Base-by-base conservation (phyloP, 2,888 invertebrate species). In the Tipula vernalis region DNA sequence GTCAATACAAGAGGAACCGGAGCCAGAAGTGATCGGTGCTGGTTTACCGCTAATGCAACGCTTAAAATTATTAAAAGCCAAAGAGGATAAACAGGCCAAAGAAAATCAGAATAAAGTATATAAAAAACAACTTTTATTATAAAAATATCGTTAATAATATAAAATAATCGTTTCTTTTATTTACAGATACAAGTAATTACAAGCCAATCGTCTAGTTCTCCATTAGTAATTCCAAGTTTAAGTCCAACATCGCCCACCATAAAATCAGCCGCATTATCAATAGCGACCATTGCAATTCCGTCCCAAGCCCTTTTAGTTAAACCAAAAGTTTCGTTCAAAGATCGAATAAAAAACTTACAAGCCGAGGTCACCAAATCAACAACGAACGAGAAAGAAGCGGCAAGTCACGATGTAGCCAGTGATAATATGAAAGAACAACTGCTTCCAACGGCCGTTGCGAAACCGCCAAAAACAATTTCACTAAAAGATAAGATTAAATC, bases 11-110 rank as follows among this genome's bases (percentile, higher is more conserved):
- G 91, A 92, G 89, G 91, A 90, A 88, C 91, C 89, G 86, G 93
- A 94, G 90, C 92, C 93, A 13, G 95, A 95, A 91, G 93, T 95
- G 13, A 94, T 95, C 87, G 95, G 95, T 86, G 94, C 94, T 88
- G 95, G 95, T 86, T 92, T 96, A 86, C 95, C 96, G 5, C 93
- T 96, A 4, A 91, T 96, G 36, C 96, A 97, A 91, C 93, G 96
- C 88, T 92, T 96, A 87, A 92, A 96, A 36, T 92, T 96, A 88
- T 92, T 96, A 85, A 96, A 96, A 92, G 94, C 95, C 42, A 96
- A 95, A 91, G 95, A 95, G 91, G 96, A 96, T 88, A 92, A 92
- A 88, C 93, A 94, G 86, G 91, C 92, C 87, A 92, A 92, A 88
- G 90, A 90, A 86, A 85, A 86, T 86, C 88, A 88, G 51, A 44